Evolutionary conservation across 1,140 invertebrate species (phyloP).

Genomic region (Pissodes strobi): DNA sequence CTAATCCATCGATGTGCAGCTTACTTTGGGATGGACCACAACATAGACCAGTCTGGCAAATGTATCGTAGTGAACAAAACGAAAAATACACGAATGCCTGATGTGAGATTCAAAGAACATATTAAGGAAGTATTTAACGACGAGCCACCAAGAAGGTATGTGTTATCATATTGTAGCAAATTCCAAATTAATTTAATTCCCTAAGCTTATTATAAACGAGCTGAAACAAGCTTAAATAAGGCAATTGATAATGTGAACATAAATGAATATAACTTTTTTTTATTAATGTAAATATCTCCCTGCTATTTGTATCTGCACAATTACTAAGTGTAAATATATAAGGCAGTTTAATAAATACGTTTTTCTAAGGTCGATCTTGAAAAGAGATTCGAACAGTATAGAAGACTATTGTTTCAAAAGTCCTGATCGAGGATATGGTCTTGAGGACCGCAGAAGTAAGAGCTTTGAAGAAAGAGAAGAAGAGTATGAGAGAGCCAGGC

Average conservation of each 20-base stretch:
- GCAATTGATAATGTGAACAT: no score
- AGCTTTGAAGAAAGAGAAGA: slow-evolving; percentile 90
- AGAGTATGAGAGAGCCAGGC: slow-evolving; percentile 80
- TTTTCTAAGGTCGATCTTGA: slow-evolving; percentile 84
- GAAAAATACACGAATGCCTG: slow-evolving; percentile 75
- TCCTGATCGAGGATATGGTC: slow-evolving; percentile 64
- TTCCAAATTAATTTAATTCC: neutral
- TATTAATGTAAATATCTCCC: no score
- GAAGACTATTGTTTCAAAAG: slow-evolving; percentile 71
- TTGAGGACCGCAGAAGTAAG: slow-evolving; percentile 76
- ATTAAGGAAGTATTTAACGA: slow-evolving; percentile 67
- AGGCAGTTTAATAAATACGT: no score
- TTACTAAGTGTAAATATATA: no score
- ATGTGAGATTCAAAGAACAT: slow-evolving; percentile 63
- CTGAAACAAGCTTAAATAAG: no score
- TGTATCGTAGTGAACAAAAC: slow-evolving; percentile 83
- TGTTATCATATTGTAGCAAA: neutral
- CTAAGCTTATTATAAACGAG: neutral
- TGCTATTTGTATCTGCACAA: no score
- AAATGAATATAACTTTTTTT: no score
- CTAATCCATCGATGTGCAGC: slow-evolving; percentile 90
- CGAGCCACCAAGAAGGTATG: slow-evolving; percentile 60
- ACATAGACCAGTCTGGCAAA: slow-evolving; percentile 84
- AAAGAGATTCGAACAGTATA: slow-evolving; percentile 77
- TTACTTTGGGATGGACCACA: slow-evolving; percentile 93